A percentile compares a stretch with the other conserved stretches of the same genome.
Conservation (phyloP, 64 coral and sea anemone genomes). For the Dendronephthya gigantea region DNA sequence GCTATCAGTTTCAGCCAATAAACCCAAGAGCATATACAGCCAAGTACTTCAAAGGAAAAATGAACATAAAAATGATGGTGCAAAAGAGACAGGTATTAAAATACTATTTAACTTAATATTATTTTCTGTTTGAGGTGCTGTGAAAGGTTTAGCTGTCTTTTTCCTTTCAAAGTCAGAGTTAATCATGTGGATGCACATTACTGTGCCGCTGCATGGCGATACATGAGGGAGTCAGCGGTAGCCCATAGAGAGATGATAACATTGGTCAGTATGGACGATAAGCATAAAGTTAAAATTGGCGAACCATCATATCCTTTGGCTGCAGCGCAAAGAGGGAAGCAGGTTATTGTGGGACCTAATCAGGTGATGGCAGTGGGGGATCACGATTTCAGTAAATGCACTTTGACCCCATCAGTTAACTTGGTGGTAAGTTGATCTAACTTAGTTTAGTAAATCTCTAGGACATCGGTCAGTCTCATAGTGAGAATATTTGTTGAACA, state of each 20-base stretch:
- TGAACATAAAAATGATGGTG: slow-evolving; percentile 3
- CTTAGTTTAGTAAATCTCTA: background rate
- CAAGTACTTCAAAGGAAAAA: background rate
- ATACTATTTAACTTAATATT: background rate
- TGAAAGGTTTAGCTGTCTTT: background rate
- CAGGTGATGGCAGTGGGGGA: slow-evolving; percentile 29
- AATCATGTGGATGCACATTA: background rate
- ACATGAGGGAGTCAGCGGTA: slow-evolving; percentile 3
- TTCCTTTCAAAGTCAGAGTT: background rate
- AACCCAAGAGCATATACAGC: background rate
- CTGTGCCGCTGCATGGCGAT: slow-evolving; percentile 7
- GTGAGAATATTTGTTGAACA: too few species aligned
- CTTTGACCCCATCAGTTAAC: slow-evolving; percentile 19
- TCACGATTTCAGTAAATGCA: slow-evolving; percentile 13
- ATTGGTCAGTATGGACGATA: slow-evolving; percentile 31
- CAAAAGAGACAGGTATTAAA: background rate
- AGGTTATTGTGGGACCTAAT: slow-evolving; percentile 27
- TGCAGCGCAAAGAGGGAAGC: slow-evolving; percentile 23
- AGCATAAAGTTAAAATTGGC: slow-evolving; percentile 23
- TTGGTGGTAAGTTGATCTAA: background rate
- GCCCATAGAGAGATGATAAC: background rate
- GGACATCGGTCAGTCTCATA: too few species aligned
- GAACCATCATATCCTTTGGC: slow-evolving; percentile 2
- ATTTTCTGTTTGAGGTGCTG: too few species aligned
- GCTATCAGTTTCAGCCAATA: background rate